Evolutionary conservation across 2,113 vertebrate species (phyloP).

Genomic region (Zosterops hypoxanthus): DNA sequence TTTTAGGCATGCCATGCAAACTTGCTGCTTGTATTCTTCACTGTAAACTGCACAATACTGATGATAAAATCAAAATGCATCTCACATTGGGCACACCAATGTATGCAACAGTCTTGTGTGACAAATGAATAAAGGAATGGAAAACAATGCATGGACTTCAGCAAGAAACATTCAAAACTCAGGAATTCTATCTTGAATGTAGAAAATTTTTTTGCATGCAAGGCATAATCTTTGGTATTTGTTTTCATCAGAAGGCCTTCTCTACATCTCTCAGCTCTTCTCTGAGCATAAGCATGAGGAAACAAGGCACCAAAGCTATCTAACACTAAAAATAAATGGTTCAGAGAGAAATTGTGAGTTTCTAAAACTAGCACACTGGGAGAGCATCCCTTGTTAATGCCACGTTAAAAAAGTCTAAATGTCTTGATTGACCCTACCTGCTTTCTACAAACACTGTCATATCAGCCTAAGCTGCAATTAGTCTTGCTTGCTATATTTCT

Average conservation of each 20-base stretch:
- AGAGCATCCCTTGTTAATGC: not conserved
- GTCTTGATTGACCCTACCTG: not conserved
- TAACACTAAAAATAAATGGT: not conserved
- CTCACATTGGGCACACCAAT: not conserved
- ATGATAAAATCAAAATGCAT: not conserved
- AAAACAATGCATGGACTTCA: not conserved
- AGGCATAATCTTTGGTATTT: not conserved
- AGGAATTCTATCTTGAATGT: not conserved
- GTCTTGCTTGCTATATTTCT: not conserved
- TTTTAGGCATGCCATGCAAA: not conserved
- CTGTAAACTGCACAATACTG: not conserved
- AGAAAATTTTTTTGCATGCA: not conserved
- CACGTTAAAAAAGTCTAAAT: not conserved
- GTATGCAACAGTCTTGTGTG: not conserved
- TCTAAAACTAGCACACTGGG: not conserved
- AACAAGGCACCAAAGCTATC: not conserved
- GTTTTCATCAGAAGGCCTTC: not conserved
- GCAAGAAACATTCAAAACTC: not conserved
- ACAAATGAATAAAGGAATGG: not conserved
- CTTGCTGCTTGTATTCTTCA: not conserved
- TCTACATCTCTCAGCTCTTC: not conserved
- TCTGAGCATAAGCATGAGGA: not conserved
- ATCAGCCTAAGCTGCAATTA: not conserved
- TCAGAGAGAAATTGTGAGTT: not conserved
- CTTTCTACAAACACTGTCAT: not conserved